Evolutionary conservation across 2,888 invertebrate species (phyloP).

Genomic region (Apotomis turbidana): DNA sequence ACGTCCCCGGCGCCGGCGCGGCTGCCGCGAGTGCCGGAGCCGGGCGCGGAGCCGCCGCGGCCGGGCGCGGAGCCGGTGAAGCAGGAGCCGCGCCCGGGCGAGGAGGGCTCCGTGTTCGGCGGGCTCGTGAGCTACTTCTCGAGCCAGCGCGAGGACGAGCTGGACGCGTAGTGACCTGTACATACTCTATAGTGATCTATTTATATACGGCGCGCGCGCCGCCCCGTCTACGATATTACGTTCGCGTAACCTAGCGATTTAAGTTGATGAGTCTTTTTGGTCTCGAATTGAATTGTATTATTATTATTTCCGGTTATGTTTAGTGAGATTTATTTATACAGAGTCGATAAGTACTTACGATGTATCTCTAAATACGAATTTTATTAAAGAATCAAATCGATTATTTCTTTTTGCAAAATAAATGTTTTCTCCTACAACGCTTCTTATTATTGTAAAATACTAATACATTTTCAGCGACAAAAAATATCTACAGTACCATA

Average conservation of each 20-base stretch:
- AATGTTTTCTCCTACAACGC: conserved; percentile 75
- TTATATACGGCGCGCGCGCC: conserved; percentile 47
- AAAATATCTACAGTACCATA: no score
- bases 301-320: conserved; percentile 78
- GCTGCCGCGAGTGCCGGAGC: conserved; percentile 29
- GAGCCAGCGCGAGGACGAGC: conserved; percentile 94
- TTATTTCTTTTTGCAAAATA: conserved; percentile 78
- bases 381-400: conserved; percentile 71
- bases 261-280: conserved; percentile 74
- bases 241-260: conserved; percentile 54
- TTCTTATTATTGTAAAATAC: conserved; percentile 26
- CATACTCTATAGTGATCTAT: conserved; percentile 34
- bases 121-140: conserved; percentile 96
- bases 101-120: conserved; percentile 91
- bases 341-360: conserved; percentile 78
- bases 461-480: no score
- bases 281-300: conserved; percentile 81
- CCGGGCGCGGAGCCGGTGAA: conserved; percentile 45
- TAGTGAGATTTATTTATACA: conserved; percentile 84
- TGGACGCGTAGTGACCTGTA: conserved; percentile 82
- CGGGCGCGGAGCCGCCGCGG: conserved; percentile 41
- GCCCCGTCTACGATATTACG: conserved; percentile 69
- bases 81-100: conserved; percentile 64
- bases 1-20: conserved; percentile 35
- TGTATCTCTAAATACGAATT: conserved; percentile 81